Conservation (phyloP, 2,888 invertebrate species). For the Nipponacmea schrenckii region DNA sequence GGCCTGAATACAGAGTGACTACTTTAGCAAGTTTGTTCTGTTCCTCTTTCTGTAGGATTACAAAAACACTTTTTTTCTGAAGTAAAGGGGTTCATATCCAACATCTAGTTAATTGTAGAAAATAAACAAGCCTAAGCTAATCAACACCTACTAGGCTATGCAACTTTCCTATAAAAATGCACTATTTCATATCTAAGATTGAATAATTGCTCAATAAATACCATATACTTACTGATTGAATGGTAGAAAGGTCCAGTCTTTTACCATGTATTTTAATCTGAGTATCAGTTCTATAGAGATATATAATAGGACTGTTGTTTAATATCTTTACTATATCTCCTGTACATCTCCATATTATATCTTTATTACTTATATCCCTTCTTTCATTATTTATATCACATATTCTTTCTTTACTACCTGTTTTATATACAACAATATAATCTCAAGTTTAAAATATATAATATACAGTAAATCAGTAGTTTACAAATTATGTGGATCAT, state of each 20-base stretch:
- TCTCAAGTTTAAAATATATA: too few relatives aligned
- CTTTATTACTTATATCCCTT: neutral
- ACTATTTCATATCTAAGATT: neutral
- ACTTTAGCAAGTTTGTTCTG: too few relatives aligned
- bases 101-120: too few relatives aligned
- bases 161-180: too few relatives aligned
- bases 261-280: constrained; percentile 82
- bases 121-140: too few relatives aligned
- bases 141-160: too few relatives aligned
- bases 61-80: too few relatives aligned
- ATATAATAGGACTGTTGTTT: constrained; percentile 46
- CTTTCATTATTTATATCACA: constrained; percentile 58
- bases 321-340: constrained; percentile 77
- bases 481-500: too few relatives aligned
- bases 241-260: constrained; percentile 73
- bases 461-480: too few relatives aligned
- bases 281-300: constrained; percentile 75
- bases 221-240: constrained; percentile 47
- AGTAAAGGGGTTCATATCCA: too few relatives aligned
- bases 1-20: too few relatives aligned
- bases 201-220: neutral
- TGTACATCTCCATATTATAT: constrained; percentile 71
- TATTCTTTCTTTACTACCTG: constrained; percentile 49
- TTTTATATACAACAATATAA: neutral
- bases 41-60: too few relatives aligned